Evolutionary conservation across 1,140 invertebrate genomes (phyloP), one percentile per base, ranked within the genome.

Genomic region (Drosophila arawakana): DNA sequence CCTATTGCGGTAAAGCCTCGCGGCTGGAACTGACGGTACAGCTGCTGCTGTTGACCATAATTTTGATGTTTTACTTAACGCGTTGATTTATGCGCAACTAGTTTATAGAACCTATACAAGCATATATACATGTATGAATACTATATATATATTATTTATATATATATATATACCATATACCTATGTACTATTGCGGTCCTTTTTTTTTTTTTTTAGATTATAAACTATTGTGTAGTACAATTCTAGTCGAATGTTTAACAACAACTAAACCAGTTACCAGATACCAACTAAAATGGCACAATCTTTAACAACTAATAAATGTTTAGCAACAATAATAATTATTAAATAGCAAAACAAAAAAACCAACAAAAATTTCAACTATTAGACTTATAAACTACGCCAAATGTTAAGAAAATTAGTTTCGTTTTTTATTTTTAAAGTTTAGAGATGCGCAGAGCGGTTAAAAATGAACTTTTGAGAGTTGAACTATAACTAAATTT

Each of bases 1-100:
- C 91, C 73, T 92, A 91, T 78, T 92, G 91, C 75, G 91, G 91
- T 66, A 86, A 92, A 50, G 88, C 91, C 58, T 78, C 88, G 72
- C 78, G 78, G 69, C 66, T 91, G 66, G 70, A 62, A 57, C 55
- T 88, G 57, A 80, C 76, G 70, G 73, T 78, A 67, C 80, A 88
- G 76, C 77, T 88, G 62, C 66, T 88, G 80, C 83, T 76, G 67
- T 63, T 86, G 84, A 89, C 84, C 83, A 89, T 83, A 62, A 89
- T 89, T 88, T 88, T 88, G 77, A 89, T 80, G 84, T 80, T 83
- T 83, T 89, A 80, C 73, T 72, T 89, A 68, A 88, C 84, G 83
- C 67, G 70, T 70, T 80, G 70, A 80, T 88, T 89, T 88, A 80
- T 88, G 84, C 77, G 77, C 35, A 55, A 72, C 76, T 88, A 80